phyloP scores from a whole-genome alignment of 2,113 vertebrate genomes.

The Zosterops lateralis region DNA sequence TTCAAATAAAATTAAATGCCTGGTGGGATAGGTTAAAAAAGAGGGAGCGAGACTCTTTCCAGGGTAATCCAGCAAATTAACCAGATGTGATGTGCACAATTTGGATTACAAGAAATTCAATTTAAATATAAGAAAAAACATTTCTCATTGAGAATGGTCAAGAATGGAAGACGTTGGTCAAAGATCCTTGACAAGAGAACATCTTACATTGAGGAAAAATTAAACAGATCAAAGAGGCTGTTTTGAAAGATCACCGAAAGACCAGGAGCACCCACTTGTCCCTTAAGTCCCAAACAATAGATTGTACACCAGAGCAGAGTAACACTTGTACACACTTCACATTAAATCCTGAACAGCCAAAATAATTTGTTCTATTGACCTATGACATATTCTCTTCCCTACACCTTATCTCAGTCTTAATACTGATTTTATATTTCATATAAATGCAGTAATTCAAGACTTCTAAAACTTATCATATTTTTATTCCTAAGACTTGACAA shows the following conservation, averaged over 20 bases:
- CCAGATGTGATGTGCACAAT: rapidly evolving
- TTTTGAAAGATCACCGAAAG: background rate
- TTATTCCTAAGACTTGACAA: background rate
- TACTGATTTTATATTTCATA: background rate
- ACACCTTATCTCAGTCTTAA: background rate
- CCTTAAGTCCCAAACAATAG: background rate
- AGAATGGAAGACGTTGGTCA: background rate
- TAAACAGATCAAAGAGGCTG: background rate
- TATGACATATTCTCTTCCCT: background rate
- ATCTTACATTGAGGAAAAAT: background rate
- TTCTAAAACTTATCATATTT: background rate
- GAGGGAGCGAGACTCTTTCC: background rate
- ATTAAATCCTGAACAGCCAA: background rate
- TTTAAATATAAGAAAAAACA: background rate
- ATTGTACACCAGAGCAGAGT: background rate
- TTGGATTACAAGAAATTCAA: background rate
- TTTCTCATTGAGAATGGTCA: background rate
- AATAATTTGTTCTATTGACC: background rate
- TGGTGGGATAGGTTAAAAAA: background rate
- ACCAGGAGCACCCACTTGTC: background rate
- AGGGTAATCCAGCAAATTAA: background rate
- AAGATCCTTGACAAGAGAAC: background rate
- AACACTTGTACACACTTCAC: background rate
- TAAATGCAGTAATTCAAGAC: background rate
- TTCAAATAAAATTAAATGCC: background rate